Evolutionary conservation across 2,888 invertebrate genomes (phyloP).

Genomic region (Frankliniella fusca): DNA sequence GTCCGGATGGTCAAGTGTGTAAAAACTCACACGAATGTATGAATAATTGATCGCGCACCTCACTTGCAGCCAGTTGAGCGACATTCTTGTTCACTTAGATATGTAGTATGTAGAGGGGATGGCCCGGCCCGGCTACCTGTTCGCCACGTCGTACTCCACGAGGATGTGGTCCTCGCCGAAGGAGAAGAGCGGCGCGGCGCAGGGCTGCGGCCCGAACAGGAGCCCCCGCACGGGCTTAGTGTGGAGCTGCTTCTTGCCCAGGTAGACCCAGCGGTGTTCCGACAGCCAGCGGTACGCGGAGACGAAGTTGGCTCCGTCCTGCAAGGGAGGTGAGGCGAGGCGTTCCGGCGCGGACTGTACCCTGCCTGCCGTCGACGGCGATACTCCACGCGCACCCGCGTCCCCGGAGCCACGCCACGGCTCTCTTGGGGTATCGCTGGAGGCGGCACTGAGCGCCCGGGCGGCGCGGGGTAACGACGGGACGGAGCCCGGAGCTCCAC

Average conservation of each 20-base stretch:
- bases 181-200: slow-evolving; percentile 53
- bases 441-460: neutral
- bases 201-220: slow-evolving; percentile 52
- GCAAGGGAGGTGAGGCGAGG: slow-evolving; percentile 7
- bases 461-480: neutral
- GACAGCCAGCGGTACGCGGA: slow-evolving; percentile 51
- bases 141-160: slow-evolving; percentile 55
- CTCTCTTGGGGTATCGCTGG: neutral
- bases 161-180: slow-evolving; percentile 57
- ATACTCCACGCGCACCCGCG: neutral
- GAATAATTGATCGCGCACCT: neutral
- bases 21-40: too few relatives aligned
- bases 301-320: slow-evolving; percentile 56
- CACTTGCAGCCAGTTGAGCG: too few relatives aligned
- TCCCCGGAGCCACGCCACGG: neutral
- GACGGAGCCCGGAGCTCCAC: neutral
- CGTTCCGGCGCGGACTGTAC: too few relatives aligned
- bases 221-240: slow-evolving; percentile 55
- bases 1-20: too few relatives aligned
- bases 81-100: too few relatives aligned
- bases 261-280: slow-evolving; percentile 50
- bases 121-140: neutral
- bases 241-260: slow-evolving; percentile 61
- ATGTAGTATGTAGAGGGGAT: too few relatives aligned
- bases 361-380: too few relatives aligned